Base-by-base conservation (phyloP, 2,113 vertebrate genomes). In the Sturnus vulgaris region DNA sequence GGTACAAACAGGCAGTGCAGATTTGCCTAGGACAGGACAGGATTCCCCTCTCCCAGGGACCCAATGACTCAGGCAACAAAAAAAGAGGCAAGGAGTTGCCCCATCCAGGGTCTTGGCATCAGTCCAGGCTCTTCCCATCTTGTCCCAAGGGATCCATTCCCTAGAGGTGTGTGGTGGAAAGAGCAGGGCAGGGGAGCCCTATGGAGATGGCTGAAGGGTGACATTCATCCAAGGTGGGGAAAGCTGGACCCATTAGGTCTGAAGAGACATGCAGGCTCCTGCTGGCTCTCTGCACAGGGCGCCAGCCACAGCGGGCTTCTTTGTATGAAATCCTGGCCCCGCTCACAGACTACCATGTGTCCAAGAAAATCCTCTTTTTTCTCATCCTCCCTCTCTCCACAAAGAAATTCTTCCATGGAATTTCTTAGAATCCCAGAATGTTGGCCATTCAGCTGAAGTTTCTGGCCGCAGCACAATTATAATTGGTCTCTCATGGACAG, bases 381-480 rank as follows among this genome's bases (percentile, higher is more conserved):
- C 86, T 81, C 94, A 93, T 94, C 94, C 39, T 78, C 86, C 81
- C 61, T 71, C 85, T 77, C 69, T 75, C 47, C 76, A 93, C 92
- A 95, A 96, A 93, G 88, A 92, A 96, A 95, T 90, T 88, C 90
- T 83, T 95, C 86, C 82, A 86, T 60, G 56, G 86, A 93, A 94
- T 96, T 96, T 97, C 96, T 95, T 78, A 94, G 96, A 97, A 94
- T 93, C 94, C 64, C 83, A 91, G 91, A 80, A 96, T 10, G n/a
- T 47, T 88, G 82, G 86, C 92, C 86, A 78, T 90, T 93, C 86
- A 96, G 76, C 88, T 71, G 88, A 83, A 88, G 86, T 81, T 96
- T 83, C 82, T 96, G 93, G 95, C 92, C 1, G 2, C 88, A 69
- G 66, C 88, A 93, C 77, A 90, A 86, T 93, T 92, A 71, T 93